phyloP scores from a whole-genome alignment of 2,888 invertebrate species.

The Mesorhabditis sp. region DNA sequence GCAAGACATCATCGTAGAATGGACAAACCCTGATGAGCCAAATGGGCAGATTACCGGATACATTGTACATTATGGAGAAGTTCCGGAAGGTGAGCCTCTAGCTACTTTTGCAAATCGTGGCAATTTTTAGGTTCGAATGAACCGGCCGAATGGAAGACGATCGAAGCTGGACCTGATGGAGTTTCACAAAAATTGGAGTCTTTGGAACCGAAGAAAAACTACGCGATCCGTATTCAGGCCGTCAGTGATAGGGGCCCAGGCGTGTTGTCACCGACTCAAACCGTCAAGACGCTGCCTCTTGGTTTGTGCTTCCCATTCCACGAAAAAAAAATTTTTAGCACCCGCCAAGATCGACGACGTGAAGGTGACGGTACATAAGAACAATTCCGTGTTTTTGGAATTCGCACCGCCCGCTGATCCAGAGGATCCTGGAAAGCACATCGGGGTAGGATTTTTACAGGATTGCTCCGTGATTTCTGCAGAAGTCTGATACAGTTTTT shows the following conservation, averaged over 20 bases:
- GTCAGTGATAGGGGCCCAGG: constrained; percentile 55
- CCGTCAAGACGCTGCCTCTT: constrained; percentile 46
- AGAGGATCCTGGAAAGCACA: constrained; percentile 45
- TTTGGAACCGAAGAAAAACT: constrained; percentile 51
- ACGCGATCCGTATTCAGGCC: constrained; percentile 51
- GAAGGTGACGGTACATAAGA: constrained; percentile 42
- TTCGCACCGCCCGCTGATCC: constrained; percentile 50
- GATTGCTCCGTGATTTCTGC: too few relatives aligned
- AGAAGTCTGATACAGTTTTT: too few relatives aligned
- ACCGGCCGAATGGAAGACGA: constrained; percentile 47
- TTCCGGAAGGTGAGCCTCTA: constrained; percentile 36
- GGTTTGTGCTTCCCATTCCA: constrained; percentile 17
- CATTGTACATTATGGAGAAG: constrained; percentile 51
- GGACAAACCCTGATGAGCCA: constrained; percentile 55
- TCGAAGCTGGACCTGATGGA: constrained; percentile 38
- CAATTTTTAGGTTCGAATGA: constrained; percentile 31
- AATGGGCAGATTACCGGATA: constrained; percentile 53
- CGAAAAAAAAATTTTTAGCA: constrained; percentile 26
- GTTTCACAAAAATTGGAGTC: constrained; percentile 40
- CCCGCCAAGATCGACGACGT: constrained; percentile 24
- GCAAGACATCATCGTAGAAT: constrained; percentile 53
- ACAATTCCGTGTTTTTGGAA: constrained; percentile 49
- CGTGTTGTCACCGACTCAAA: constrained; percentile 46
- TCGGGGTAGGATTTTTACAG: constrained; percentile 16
- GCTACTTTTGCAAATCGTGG: background rate